Evolutionary conservation across 2,888 invertebrate genomes (phyloP).

Genomic region (Drosophila paramelanica): DNA sequence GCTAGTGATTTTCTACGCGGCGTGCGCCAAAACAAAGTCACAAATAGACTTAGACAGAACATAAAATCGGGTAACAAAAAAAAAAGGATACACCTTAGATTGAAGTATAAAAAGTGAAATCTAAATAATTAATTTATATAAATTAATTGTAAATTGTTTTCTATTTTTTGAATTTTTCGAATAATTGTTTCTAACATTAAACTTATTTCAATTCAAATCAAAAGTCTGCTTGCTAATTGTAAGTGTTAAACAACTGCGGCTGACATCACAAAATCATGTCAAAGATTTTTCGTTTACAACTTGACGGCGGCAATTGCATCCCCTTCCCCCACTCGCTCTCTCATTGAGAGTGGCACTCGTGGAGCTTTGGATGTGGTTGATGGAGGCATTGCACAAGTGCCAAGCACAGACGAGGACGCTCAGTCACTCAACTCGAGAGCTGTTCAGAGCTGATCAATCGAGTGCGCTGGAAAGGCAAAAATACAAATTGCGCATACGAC

Average conservation of each 20-base stretch:
- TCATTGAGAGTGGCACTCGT: not conserved
- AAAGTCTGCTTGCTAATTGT: conserved; percentile 37
- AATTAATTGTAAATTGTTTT: too few relatives aligned
- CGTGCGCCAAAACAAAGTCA: too few relatives aligned
- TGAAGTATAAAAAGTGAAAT: too few relatives aligned
- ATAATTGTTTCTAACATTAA: too few relatives aligned
- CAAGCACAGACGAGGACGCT: conserved; percentile 14
- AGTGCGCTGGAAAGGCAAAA: conserved; percentile 12
- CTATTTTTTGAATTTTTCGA: not conserved
- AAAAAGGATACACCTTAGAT: too few relatives aligned
- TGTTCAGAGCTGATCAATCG: conserved; percentile 40
- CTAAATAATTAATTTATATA: too few relatives aligned
- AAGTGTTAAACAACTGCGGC: conserved; percentile 18
- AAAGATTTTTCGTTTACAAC: conserved; percentile 11
- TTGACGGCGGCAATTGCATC: not conserved
- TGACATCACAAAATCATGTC: conserved; percentile 25
- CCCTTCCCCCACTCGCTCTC: too few relatives aligned
- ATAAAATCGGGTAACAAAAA: too few relatives aligned
- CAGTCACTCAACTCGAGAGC: conserved; percentile 25
- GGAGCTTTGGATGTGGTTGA: not conserved
- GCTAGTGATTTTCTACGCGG: too few relatives aligned
- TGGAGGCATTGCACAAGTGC: conserved; percentile 9
- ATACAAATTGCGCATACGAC: conserved; percentile 52
- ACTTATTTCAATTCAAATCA: conserved; percentile 11
- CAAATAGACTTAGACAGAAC: too few relatives aligned